Base-by-base conservation (phyloP, 2,888 invertebrate species). In the Sclerodermus sp. region DNA sequence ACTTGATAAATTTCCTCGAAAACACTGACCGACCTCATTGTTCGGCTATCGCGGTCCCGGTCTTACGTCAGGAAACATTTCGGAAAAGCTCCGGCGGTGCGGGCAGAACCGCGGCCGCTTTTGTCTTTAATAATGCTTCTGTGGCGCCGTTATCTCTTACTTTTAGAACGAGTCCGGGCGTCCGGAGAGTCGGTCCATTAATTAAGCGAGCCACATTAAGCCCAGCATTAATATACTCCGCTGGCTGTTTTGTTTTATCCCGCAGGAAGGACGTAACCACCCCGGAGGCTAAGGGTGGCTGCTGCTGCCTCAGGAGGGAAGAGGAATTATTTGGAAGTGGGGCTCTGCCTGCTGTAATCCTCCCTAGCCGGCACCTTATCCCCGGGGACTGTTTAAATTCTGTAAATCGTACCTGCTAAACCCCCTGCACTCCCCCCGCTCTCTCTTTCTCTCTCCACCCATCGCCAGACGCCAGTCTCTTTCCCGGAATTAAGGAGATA, bases 171-270 rank as follows among this genome's bases (percentile, higher is more conserved):
- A 59, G 64, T 52, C 49, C 53, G 64, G 51, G 66, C 66, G 66
- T 71, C 70, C 71, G 71, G 72, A 61, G 67, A 71, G 71, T 63
- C 70, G 73, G 76, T 77, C 75, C 77, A 77, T 77, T 77, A 77
- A 77, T 77, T 77, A 77, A 75, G 70, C 66, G 70, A 61, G 68
- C 73, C 70, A 68, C 77, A 77, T 77, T 77, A 77, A 77, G 74
- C 77, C 70, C 51, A 64, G 74, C 77, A 77, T 77, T 77, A 77
- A 77, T 77, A 77, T 74, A 77, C 77, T 77, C 76, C 67, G 66
- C 70, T 67, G 67, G 70, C 58, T 77, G 77, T 77, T 77, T 77
- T 77, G 77, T 77, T 76, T 77, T 75, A 77, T 74, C 74, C 76
- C 68, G 68, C 74, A 75, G 76, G 76, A 74, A 77, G 75, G 71